Evolutionary conservation across 2,888 invertebrate genomes (phyloP).

Genomic region (Julus scanicus): DNA sequence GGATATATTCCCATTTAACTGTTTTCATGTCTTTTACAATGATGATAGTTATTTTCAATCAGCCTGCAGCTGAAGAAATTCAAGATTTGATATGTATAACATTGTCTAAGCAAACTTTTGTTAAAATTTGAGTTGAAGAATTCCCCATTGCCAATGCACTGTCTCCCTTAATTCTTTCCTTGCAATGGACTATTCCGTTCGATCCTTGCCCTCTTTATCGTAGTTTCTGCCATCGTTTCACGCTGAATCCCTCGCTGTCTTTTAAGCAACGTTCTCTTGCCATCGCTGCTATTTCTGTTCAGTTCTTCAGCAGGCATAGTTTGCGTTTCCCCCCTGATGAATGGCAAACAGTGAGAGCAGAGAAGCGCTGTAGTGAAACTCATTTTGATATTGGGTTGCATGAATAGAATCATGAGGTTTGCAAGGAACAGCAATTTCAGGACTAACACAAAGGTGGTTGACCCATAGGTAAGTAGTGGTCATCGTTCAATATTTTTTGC

Average conservation of each 20-base stretch:
- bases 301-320: not conserved
- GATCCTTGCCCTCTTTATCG: slow-evolving; percentile 26
- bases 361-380: not conserved
- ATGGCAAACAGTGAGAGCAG: not conserved
- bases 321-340: not conserved
- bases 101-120: not conserved
- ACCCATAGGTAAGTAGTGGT: not conserved
- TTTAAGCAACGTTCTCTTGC: not conserved
- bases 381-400: not conserved
- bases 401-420: not conserved
- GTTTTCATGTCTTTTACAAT: too few relatives aligned
- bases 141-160: too few relatives aligned
- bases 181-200: slow-evolving; percentile 7
- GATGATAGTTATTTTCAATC: too few relatives aligned
- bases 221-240: not conserved
- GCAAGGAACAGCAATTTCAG: not conserved
- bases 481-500: not conserved
- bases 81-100: not conserved
- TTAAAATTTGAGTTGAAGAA: too few relatives aligned
- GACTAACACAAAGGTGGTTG: not conserved
- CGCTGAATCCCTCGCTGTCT: not conserved
- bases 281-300: not conserved
- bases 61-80: too few relatives aligned
- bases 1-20: too few relatives aligned
- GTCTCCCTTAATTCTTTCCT: not conserved